A percentile compares a stretch with the other conserved stretches of the same genome.
These are phyloP conservation scores for Drosophila sucinea DNA, from an alignment of 1,140 invertebrate genomes.

Conservation along the genomic window DNA sequence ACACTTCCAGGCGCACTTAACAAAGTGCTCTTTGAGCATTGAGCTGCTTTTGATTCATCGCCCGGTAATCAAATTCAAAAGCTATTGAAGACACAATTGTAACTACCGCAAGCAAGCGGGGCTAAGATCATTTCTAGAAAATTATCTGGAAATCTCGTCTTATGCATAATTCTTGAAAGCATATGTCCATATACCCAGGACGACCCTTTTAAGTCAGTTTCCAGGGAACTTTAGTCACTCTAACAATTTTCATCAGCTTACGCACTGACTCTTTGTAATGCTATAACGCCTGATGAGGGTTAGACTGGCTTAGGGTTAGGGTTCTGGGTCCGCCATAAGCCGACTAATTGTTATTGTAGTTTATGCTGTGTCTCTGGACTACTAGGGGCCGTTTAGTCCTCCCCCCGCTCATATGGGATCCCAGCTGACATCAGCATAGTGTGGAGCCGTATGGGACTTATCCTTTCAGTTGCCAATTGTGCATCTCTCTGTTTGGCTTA, in stretches of 20 bases:
- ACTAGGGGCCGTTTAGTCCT: conserved; percentile 24
- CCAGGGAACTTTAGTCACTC: conserved; percentile 19
- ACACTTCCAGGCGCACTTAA: conserved; percentile 52
- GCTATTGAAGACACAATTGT: not conserved
- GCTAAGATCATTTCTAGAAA: not conserved
- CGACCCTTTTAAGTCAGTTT: conserved; percentile 8
- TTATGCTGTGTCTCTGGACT: conserved; percentile 29
- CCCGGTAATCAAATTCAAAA: conserved; percentile 17
- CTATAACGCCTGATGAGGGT: conserved; percentile 66
- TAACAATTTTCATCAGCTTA: conserved; percentile 50
- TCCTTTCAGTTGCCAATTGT: conserved; percentile 49
- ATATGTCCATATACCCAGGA: not conserved
- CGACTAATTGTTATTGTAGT: conserved; percentile 75
- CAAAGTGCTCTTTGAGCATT: conserved; percentile 38
- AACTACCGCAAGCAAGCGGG: too few species aligned
- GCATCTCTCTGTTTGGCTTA: conserved; percentile 22
- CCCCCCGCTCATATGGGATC: conserved; percentile 27
- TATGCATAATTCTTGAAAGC: conserved; percentile 48
- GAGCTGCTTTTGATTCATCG: conserved; percentile 45
- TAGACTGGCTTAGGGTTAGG: conserved; percentile 13
- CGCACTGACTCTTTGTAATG: conserved; percentile 54
- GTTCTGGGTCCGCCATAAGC: conserved; percentile 30
- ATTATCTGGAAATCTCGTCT: not conserved
- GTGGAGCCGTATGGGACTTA: conserved; percentile 39
- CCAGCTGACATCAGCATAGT: conserved; percentile 32